Base-by-base conservation (phyloP, 2,888 invertebrate species). In the Erebia aethiops region DNA sequence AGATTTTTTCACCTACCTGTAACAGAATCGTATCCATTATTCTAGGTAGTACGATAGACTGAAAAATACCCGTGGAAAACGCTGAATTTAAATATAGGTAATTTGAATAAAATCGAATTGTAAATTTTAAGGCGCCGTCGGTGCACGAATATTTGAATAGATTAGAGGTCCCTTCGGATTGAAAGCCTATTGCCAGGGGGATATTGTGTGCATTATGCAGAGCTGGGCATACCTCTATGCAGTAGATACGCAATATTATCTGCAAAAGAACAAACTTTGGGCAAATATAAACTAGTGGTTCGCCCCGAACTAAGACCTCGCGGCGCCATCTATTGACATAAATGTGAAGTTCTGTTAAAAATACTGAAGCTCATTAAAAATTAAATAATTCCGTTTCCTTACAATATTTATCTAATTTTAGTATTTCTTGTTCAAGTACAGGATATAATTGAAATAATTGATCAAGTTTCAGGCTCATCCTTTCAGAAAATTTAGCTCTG, bases 241-340 rank as follows among this genome's bases (percentile, higher is more conserved):
- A 57, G 26, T 21, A 58, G 43, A 41, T 69, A 74, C 51, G 62
- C 49, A 13, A 57, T 67, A 57, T 72, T 72, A 74, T 73, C 70
- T 73, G 72, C 72, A 74, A 71, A 67, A 61, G 52, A 43, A 57
- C 66, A 56, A 43, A 56, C 49, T 35, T 16, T 26, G 71, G 72
- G 75, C 75, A 75, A 76, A 76, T 62, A 75, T 54, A 54, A 16
- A n/a, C n/a, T n/a, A n/a, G n/a, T n/a, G n/a, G n/a, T n/a, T n/a
- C n/a, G n/a, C n/a, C n/a, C n/a, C n/a, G n/a, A n/a, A n/a, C n/a
- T n/a, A n/a, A n/a, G n/a, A n/a, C n/a, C n/a, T n/a, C n/a, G n/a
- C n/a, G n/a, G n/a, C n/a, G n/a, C n/a, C n/a, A n/a, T n/a, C n/a
- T n/a, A n/a, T n/a, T n/a, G n/a, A n/a, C n/a, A n/a, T n/a, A n/a